A percentile compares a stretch with the other conserved stretches of the same genome.
phyloP scores from a whole-genome alignment of 2,113 vertebrate genomes.

The Macquaria ambigua region DNA sequence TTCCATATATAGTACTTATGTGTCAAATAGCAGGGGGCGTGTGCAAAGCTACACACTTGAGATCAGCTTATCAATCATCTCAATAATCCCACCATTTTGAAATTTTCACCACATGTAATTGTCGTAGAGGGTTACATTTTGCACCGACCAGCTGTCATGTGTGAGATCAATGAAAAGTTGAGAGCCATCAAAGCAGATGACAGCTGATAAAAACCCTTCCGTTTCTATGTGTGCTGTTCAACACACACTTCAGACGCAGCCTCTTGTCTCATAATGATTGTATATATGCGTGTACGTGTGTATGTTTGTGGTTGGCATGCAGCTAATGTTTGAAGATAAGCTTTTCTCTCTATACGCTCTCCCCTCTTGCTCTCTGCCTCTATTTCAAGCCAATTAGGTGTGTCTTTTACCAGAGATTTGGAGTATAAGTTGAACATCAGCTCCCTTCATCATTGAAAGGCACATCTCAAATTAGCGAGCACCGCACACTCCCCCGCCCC shows the following conservation, averaged over 20 bases:
- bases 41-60: constrained; percentile 22
- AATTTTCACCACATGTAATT: constrained; percentile 28
- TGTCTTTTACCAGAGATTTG: constrained; percentile 74
- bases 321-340: constrained; percentile 52
- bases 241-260: constrained; percentile 9
- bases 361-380: constrained; percentile 29
- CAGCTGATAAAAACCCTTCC: constrained; percentile 6
- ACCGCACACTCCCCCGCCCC: neutral
- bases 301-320: constrained; percentile 14
- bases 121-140: constrained; percentile 34
- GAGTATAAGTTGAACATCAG: constrained; percentile 75
- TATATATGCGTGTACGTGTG: neutral
- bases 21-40: constrained; percentile 38
- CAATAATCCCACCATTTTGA: constrained; percentile 12
- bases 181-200: constrained; percentile 31
- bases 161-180: constrained; percentile 72
- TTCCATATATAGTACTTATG: constrained; percentile 74
- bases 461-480: constrained; percentile 74
- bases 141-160: neutral
- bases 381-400: constrained; percentile 76
- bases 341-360: neutral
- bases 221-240: constrained; percentile 5
- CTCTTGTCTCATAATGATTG: neutral
- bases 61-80: constrained; percentile 57
- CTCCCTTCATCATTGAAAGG: constrained; percentile 78